Conservation (phyloP, 2,113 vertebrate species). For the Alouatta palliata region DNA sequence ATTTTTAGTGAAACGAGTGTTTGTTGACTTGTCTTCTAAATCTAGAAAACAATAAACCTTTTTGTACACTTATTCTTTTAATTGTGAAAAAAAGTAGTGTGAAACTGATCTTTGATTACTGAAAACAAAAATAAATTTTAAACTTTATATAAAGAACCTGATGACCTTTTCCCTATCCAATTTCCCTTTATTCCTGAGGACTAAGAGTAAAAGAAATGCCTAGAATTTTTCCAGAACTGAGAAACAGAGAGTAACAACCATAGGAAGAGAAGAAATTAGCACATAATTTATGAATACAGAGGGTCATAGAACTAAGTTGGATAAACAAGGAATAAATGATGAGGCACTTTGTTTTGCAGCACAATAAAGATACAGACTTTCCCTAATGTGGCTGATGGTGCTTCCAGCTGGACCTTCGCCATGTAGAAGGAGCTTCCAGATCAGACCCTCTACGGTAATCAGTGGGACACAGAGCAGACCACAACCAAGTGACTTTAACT, state of each 20-base stretch:
- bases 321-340: neutral
- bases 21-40: neutral
- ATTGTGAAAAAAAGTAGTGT: neutral
- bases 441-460: neutral
- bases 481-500: neutral
- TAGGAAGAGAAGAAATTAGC: neutral
- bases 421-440: neutral
- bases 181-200: neutral
- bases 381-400: neutral
- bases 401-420: neutral
- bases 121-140: neutral
- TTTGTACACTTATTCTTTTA: neutral
- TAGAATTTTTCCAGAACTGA: neutral
- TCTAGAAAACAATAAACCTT: neutral
- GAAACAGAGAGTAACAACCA: neutral
- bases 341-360: neutral
- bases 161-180: neutral
- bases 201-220: neutral
- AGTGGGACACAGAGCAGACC: neutral
- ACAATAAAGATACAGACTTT: neutral
- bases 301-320: neutral
- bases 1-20: neutral
- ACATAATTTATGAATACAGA: neutral
- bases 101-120: neutral
- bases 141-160: neutral